Evolutionary conservation across 2,888 invertebrate species (phyloP), one percentile per base, ranked within the genome.

Genomic region (Spodoptera exigua): DNA sequence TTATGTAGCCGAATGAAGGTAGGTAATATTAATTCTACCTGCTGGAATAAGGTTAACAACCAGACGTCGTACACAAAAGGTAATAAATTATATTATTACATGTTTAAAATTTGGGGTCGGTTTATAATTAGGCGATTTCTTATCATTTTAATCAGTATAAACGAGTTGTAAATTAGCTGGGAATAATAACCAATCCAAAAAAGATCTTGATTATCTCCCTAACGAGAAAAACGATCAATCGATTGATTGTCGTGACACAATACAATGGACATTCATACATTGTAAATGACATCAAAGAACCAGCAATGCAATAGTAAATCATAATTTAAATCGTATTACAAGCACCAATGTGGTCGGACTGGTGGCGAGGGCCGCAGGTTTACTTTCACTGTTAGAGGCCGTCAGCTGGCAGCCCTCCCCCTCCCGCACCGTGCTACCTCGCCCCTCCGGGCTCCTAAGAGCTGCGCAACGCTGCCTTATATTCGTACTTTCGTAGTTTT

Each of bases 351-450:
- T 74, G 74, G 76, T 75, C 67, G 78, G 70, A 73, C 75, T 78
- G 58, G 72, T 70, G 66, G 76, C 74, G 85, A 86, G 86, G 86
- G 86, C 83, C 83, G 77, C 84, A 84, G 84, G 83, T 81, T 88
- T 87, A 94, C 94, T 94, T 94, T 94, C 94, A 93, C 94, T 94
- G 79, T 82, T 92, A 89, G 85, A 89, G 94, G 93, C 92, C 93
- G 88, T 80, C 93, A 91, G 93, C 93, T 92, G 91, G 82, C 78
- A 64, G 57, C 77, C 78, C 79, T 79, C 74, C 76, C 82, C 74
- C 80, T 32, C 53, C 55, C 39, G 52, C 74, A 74, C 69, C 62
- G 58, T 62, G 48, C 76, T 59, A 48, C 70, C 59, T 63, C 75
- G 57, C 77, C 81, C 70, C 70, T 44, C 54, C n/a, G 45, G 37